Evolutionary conservation across 2,797 vertebrate species (phyloP).

Genomic region (Myripristis murdjan): DNA sequence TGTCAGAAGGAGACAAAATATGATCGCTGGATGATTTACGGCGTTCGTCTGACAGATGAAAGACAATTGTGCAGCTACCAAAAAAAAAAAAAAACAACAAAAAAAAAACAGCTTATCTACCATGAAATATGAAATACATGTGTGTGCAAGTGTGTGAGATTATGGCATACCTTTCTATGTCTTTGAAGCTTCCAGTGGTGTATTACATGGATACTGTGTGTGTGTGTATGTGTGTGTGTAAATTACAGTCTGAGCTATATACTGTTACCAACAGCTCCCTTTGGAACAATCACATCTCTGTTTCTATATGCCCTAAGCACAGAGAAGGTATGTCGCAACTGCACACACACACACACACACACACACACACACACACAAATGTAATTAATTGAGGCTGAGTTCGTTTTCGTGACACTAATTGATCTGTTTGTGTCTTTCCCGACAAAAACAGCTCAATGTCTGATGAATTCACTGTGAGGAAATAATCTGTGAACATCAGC

Average conservation of each 20-base stretch:
- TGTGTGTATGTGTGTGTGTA: slow-evolving; percentile 15
- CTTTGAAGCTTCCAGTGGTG: slow-evolving; percentile 2
- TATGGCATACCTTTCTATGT: neutral
- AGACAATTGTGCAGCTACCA: slow-evolving; percentile 8
- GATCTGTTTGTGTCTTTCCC: too few relatives aligned
- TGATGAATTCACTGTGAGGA: too few relatives aligned
- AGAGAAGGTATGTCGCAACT: slow-evolving; percentile 13
- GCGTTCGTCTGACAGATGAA: slow-evolving; percentile 25
- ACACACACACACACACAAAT: neutral
- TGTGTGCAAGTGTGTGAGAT: slow-evolving; percentile 3
- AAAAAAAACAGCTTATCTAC: too few relatives aligned
- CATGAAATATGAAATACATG: neutral
- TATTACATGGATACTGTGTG: neutral
- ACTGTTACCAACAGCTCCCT: slow-evolving; percentile 17
- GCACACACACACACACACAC: slow-evolving; percentile 22
- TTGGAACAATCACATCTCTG: slow-evolving; percentile 60
- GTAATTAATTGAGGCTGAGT: too few relatives aligned
- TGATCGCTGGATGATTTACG: slow-evolving; percentile 11
- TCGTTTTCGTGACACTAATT: too few relatives aligned
- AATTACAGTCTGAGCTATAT: slow-evolving; percentile 33
- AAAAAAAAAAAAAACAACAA: too few relatives aligned
- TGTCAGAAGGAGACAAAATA: neutral
- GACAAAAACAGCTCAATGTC: too few relatives aligned
- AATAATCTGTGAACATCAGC: too few relatives aligned
- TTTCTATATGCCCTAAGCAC: slow-evolving; percentile 33